Base-by-base conservation (phyloP, 1,140 invertebrate genomes). In the Olivierus martensii region DNA sequence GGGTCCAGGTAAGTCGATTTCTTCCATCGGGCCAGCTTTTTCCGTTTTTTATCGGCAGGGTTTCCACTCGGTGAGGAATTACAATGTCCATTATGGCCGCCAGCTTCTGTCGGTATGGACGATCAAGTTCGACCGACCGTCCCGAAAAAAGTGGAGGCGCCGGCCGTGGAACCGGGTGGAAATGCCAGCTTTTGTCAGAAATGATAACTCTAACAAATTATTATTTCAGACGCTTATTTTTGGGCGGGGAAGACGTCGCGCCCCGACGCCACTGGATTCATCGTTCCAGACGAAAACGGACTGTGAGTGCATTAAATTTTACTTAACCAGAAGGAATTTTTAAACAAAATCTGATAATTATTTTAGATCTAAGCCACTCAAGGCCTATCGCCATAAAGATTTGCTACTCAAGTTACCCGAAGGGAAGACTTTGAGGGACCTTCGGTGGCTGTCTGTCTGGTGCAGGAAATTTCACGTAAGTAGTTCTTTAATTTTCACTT, bases 391-490 rank as follows among this genome's bases (percentile, higher is more conserved):
- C 63, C 79, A 83, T 63, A 76, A 80, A 47, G 82, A 91, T 70
- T 76, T 93, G 61, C 77, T 92, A 55, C 75, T 93, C 52, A 77
- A 79, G 65, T 74, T 93, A 62, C 87, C 88, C 46, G 75, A 77
- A 50, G 85, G 83, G 46, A 81, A 84, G 66, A 79, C 82, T 66
- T 77, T 92, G 64, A 76, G 80, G 61, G 86, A 92, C 69, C 85
- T 91, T 68, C 79, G 79, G 67, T 92, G 84, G 83, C 76, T 92
- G 51, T 83, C 84, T 49, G 83, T 93, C 18, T 93, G 87, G 87
- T 90, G 84, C 70, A 71, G 82, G 59, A 75, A 87, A 65, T 90
- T 90, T 67, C 87, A 84, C 60, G 88, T 92, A 71, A 84, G 83
- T 71, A 14, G 12, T 44, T 46, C 44, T 47, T 37, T 22, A 6